Evolutionary conservation across 2,113 vertebrate species (phyloP).

Genomic region (Turnix velox): DNA sequence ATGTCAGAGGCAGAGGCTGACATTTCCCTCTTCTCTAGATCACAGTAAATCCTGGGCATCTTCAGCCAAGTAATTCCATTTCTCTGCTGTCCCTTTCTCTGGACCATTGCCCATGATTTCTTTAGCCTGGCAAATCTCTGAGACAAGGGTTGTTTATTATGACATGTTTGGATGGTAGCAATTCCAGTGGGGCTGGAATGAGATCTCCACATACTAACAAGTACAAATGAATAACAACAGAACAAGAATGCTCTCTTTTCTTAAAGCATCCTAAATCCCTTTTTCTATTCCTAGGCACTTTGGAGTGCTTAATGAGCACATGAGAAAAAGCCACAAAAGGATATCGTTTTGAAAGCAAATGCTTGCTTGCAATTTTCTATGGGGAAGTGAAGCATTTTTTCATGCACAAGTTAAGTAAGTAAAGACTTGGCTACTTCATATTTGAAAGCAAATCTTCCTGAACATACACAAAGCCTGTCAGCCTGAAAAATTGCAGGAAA

Average conservation of each 20-base stretch:
- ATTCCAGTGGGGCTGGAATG: slow-evolving; percentile 1
- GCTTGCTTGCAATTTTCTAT: slow-evolving; percentile 15
- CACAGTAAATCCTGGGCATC: not conserved
- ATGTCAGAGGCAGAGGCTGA: not conserved
- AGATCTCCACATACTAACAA: slow-evolving; percentile 11
- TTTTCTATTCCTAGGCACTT: not conserved
- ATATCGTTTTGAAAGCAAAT: not conserved
- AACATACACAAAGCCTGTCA: slow-evolving; percentile 11
- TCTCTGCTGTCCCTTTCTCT: slow-evolving; percentile 7
- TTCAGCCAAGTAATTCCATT: slow-evolving; percentile 22
- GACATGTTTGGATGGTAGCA: not conserved
- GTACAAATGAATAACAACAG: slow-evolving; percentile 25
- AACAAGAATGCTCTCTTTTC: not conserved
- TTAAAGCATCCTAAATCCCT: slow-evolving; percentile 35
- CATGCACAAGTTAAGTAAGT: not conserved
- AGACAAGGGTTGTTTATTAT: slow-evolving; percentile 3
- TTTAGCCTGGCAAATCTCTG: slow-evolving; percentile 17
- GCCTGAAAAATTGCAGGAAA: slow-evolving; percentile 4
- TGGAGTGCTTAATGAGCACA: not conserved
- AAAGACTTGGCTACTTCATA: slow-evolving; percentile 7
- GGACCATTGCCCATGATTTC: slow-evolving; percentile 18
- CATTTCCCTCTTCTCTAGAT: not conserved
- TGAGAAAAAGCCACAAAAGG: not conserved
- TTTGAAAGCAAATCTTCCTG: slow-evolving; percentile 26
- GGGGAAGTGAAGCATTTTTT: slow-evolving; percentile 18